Evolutionary conservation across 2,113 vertebrate genomes (phyloP).

Genomic region (Cyprinodon variegatus): DNA sequence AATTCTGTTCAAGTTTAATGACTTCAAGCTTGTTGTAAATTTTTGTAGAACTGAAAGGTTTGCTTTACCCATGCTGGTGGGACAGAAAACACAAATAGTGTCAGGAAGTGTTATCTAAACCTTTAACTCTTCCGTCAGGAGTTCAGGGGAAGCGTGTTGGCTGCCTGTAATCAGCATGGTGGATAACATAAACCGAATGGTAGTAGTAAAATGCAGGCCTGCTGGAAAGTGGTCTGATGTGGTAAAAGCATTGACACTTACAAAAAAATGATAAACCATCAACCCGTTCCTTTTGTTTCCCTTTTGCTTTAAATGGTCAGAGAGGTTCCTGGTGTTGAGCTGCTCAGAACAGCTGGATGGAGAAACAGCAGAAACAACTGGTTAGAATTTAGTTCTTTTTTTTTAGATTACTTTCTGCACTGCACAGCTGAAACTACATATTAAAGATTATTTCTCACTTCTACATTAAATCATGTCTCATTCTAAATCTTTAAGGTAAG

Average conservation of each 20-base stretch:
- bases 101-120: neutral
- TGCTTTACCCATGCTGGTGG: neutral
- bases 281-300: neutral
- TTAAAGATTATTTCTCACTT: neutral
- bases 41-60: neutral
- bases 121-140: neutral
- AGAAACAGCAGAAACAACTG: too few species aligned
- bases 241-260: neutral
- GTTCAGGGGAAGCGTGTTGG: neutral
- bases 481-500: neutral
- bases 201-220: neutral
- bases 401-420: neutral
- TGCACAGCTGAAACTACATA: neutral
- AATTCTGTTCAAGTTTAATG: neutral
- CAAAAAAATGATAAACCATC: neutral
- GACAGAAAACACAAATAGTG: neutral
- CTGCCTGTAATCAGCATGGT: slow-evolving; percentile 1
- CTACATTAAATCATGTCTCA: neutral
- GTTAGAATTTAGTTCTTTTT: too few species aligned
- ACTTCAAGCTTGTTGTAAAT: neutral
- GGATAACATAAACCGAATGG: neutral
- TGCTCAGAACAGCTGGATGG: too few species aligned
- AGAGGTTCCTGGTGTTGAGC: neutral
- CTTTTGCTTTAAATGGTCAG: neutral
- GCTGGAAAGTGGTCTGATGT: neutral